A percentile compares a stretch with the other conserved stretches of the same genome.
phyloP scores from a whole-genome alignment of 2,113 vertebrate genomes.

The Bujurquina vittata region DNA sequence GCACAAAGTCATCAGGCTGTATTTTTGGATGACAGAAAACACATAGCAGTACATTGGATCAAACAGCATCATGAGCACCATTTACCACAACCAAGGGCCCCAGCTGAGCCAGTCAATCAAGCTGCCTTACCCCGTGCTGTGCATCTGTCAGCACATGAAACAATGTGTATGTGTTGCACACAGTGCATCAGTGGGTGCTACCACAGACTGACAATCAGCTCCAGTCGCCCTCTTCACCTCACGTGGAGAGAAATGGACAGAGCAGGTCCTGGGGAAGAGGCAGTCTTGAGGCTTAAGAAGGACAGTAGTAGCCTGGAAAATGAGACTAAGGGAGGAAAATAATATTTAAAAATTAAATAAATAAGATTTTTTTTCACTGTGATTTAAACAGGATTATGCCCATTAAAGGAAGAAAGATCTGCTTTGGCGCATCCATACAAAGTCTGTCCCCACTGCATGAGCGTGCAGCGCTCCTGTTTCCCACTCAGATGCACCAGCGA shows the following conservation, averaged over 20 bases:
- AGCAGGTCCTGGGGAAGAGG: neutral
- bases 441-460: too few relatives aligned
- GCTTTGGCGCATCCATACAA: too few relatives aligned
- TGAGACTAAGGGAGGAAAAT: neutral
- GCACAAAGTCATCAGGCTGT: neutral
- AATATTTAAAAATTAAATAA: neutral
- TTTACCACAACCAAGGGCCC: slow-evolving; percentile 45
- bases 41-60: slow-evolving; percentile 21
- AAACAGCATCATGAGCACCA: slow-evolving; percentile 37
- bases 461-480: too few relatives aligned
- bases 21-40: neutral
- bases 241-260: neutral
- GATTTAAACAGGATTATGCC: neutral
- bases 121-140: slow-evolving; percentile 23
- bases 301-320: neutral
- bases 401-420: neutral
- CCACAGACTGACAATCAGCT: slow-evolving; percentile 30
- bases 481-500: too few relatives aligned
- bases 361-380: neutral
- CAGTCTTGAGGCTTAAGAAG: neutral
- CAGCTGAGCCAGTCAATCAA: slow-evolving; percentile 44
- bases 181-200: neutral
- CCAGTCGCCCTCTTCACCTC: slow-evolving; percentile 27
- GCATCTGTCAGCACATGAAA: slow-evolving; percentile 16
- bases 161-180: neutral